phyloP scores from a whole-genome alignment of 2,113 vertebrate genomes.

The Synodontis membranacea region DNA sequence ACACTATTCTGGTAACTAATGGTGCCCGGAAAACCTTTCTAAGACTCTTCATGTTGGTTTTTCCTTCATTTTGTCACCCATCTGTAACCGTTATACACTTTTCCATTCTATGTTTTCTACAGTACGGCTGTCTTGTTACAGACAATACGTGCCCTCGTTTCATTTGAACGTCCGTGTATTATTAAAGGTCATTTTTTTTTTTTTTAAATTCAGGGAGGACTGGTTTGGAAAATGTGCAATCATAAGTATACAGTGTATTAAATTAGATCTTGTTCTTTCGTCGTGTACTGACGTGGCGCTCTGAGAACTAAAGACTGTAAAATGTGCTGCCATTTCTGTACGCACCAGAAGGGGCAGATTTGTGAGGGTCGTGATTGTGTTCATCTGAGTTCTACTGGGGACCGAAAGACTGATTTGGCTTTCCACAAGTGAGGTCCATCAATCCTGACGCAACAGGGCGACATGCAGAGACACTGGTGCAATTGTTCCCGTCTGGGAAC shows the following conservation, averaged over 20 bases:
- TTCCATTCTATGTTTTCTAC: neutral
- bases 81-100: neutral
- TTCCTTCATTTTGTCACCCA: neutral
- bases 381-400: constrained; percentile 17
- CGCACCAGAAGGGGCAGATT: neutral
- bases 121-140: neutral
- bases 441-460: constrained; percentile 33
- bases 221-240: neutral
- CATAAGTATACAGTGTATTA: neutral
- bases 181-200: neutral
- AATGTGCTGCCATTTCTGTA: neutral
- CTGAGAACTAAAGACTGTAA: neutral
- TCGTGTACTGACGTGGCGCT: neutral
- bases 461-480: constrained; percentile 17
- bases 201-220: neutral
- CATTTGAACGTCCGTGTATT: neutral
- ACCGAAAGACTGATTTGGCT: constrained; percentile 21
- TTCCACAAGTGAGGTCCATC: constrained; percentile 31
- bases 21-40: neutral
- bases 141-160: neutral
- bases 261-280: neutral
- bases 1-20: neutral
- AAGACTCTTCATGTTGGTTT: neutral
- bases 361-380: neutral
- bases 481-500: constrained; percentile 19